Evolutionary conservation across 2,113 vertebrate genomes (phyloP).

Genomic region (Cebus imitator): DNA sequence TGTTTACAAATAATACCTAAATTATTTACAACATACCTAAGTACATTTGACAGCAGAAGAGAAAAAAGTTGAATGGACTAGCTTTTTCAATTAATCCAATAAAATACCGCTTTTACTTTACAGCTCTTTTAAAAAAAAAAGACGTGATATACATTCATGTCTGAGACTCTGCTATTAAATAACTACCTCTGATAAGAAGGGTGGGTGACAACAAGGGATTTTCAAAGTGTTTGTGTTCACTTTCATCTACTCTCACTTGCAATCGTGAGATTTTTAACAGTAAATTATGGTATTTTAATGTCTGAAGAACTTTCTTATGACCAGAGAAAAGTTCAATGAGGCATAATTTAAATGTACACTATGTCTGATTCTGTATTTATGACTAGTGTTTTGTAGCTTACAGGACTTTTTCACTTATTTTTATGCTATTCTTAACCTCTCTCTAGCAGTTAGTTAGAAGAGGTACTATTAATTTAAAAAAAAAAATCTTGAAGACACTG

Average conservation of each 20-base stretch:
- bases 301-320: slow-evolving; percentile 36
- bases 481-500: not conserved
- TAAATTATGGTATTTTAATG: not conserved
- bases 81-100: slow-evolving; percentile 54
- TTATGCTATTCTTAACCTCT: not conserved
- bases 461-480: not conserved
- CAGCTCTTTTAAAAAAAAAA: slow-evolving; percentile 14
- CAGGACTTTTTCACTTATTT: not conserved
- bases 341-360: not conserved
- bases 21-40: slow-evolving; percentile 61
- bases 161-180: slow-evolving; percentile 4
- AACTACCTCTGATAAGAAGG: not conserved
- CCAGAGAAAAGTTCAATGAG: not conserved
- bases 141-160: not conserved
- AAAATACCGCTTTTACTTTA: slow-evolving; percentile 57
- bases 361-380: not conserved
- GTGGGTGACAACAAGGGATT: not conserved
- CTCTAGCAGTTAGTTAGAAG: not conserved
- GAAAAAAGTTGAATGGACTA: slow-evolving; percentile 14
- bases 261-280: slow-evolving; percentile 55
- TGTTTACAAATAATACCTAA: slow-evolving; percentile 67
- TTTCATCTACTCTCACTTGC: not conserved
- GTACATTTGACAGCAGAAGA: slow-evolving; percentile 38
- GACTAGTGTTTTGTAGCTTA: not conserved
- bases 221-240: slow-evolving; percentile 47